phyloP scores from a whole-genome alignment of 2,113 vertebrate genomes.

The Stomatorhinus ivindoensis region DNA sequence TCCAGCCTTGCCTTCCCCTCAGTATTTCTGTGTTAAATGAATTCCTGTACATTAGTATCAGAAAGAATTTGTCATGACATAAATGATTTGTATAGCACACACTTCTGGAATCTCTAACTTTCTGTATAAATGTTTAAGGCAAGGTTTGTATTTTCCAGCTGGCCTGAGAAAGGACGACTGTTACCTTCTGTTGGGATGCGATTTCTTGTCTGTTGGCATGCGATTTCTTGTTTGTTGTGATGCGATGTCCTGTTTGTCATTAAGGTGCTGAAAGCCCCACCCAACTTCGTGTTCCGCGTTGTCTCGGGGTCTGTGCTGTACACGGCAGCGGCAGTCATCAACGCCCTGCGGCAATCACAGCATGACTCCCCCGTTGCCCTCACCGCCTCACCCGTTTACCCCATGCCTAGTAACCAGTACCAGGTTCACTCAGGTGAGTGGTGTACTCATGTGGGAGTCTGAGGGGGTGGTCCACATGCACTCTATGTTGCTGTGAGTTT shows the following conservation, averaged over 20 bases:
- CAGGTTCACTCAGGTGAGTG: constrained; percentile 79
- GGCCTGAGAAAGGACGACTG: not conserved
- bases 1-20: not conserved
- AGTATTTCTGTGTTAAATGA: not conserved
- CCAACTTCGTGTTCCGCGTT: constrained; percentile 78
- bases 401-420: constrained; percentile 69
- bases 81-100: not conserved
- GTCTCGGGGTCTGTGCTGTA: constrained; percentile 83
- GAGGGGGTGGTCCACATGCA: not conserved
- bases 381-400: constrained; percentile 63
- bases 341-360: constrained; percentile 64
- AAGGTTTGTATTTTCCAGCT: not conserved
- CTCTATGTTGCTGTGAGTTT: not conserved
- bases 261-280: constrained; percentile 77
- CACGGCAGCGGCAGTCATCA: constrained; percentile 81
- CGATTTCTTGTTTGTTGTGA: not conserved
- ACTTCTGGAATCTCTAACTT: not conserved
- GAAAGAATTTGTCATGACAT: not conserved
- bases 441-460: not conserved
- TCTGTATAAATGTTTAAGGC: not conserved
- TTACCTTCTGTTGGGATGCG: not conserved
- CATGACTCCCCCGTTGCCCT: constrained; percentile 60
- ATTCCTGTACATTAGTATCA: not conserved
- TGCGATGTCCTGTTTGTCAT: not conserved
- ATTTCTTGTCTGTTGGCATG: not conserved